phyloP scores from a whole-genome alignment of 2,797 vertebrate species.

The Holocentrus rufus region DNA sequence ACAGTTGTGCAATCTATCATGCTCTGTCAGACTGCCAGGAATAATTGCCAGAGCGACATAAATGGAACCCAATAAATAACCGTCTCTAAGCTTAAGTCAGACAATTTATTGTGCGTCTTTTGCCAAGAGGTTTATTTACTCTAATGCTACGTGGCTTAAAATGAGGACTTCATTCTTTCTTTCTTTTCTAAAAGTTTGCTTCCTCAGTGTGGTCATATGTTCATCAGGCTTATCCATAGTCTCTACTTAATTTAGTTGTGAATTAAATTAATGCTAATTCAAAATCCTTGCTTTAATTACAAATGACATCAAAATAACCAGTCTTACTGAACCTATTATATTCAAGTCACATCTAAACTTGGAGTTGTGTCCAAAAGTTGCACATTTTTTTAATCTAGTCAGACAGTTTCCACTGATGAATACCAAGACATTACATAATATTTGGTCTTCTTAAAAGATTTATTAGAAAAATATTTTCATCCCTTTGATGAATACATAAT shows the following conservation, averaged over 20 bases:
- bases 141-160: conserved; percentile 10
- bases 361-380: conserved; percentile 9
- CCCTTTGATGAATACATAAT: not conserved
- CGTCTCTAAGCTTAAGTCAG: conserved; percentile 27
- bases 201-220: not conserved
- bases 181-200: not conserved
- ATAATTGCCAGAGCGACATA: conserved; percentile 20
- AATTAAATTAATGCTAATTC: not conserved
- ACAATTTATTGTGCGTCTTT: conserved; percentile 14
- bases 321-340: not conserved
- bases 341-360: not conserved
- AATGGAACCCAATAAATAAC: conserved; percentile 41
- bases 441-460: conserved; percentile 23
- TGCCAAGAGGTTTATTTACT: conserved; percentile 28
- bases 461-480: conserved; percentile 21
- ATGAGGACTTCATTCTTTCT: not conserved
- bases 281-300: not conserved
- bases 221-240: not conserved
- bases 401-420: conserved; percentile 28
- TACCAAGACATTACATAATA: conserved; percentile 33
- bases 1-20: conserved; percentile 47
- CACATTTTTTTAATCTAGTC: not conserved
- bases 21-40: conserved; percentile 32
- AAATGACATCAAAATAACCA: not conserved
- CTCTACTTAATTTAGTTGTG: not conserved